Evolutionary conservation across 53 echinoderm and acorn worm species (phyloP), one percentile per base, ranked within the genome.

Genomic region (Temnopleurus reevesii): DNA sequence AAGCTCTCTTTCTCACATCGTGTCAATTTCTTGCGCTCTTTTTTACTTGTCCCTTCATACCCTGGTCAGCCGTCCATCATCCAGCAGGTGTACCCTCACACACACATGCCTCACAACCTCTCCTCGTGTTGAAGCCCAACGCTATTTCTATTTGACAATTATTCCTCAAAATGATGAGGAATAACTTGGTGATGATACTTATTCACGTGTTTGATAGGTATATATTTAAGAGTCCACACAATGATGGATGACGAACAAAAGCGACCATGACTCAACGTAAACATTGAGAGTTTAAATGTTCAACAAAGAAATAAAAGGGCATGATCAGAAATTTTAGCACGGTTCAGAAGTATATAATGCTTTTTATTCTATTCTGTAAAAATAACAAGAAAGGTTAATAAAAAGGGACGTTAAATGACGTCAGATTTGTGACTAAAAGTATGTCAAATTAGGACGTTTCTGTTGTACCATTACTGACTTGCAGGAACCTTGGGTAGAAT

Each of bases 21-120:
- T 85, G 85, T 85, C 85, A 59, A 60, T 85, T 85, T 85, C 85
- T 85, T 58, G 85, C 85, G 46, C 44, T 60, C 49, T 85, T 44
- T 47, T 85, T 25, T 58, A 17, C 27, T 55, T 55, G 83, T 28
- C 45, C 81, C 49, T 51, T 81, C 81, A 33, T 51, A 24, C 46
- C 51, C n/a, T 45, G 43, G 59, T 2, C 43, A 85, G 61, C 60
- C 85, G 85, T 85, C 60, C 3, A 58, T 85, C 60, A 60, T 23
- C 2, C 13, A 60, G 38, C 59, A 85, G 60, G 59, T 59, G 85
- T 1, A 38, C 12, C 34, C 5, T 4, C 15, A 26, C 8, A 9
- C 38, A 44, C 85, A 85, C 85, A 60, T 85, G 85, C 85, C 83
- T 12, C 25, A 30, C 81, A 18, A 12, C 30, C 38, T 46, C 83